These are phyloP conservation scores for Cossypha caffra DNA, from an alignment of 2,797 vertebrate species.

Conservation along the genomic window DNA sequence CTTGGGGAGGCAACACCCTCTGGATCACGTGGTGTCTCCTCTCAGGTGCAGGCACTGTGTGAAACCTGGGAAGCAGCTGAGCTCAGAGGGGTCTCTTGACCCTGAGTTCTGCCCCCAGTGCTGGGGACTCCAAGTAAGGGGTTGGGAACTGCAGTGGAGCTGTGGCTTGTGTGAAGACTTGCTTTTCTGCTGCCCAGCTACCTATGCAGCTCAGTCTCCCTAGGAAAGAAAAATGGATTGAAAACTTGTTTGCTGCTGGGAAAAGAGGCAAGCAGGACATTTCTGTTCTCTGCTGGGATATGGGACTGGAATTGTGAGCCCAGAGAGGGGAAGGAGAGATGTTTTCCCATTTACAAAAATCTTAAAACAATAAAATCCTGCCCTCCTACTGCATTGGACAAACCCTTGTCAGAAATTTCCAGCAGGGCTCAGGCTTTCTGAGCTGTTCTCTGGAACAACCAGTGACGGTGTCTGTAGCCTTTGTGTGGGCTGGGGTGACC, in stretches of 20 bases:
- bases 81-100: fast-evolving
- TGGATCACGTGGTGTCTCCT: background rate
- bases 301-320: background rate
- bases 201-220: background rate
- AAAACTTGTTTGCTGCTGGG: background rate
- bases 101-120: fast-evolving
- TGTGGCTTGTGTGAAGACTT: fast-evolving
- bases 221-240: background rate
- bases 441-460: background rate
- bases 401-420: background rate
- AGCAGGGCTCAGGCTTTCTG: fast-evolving
- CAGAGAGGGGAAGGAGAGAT: background rate
- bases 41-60: background rate
- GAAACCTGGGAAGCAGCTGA: background rate
- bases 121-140: background rate
- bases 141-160: background rate
- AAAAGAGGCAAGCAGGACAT: background rate
- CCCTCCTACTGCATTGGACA: background rate
- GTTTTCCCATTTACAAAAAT: background rate
- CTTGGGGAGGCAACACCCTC: conserved; percentile 3
- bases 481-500: background rate
- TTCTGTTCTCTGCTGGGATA: fast-evolving
- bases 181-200: background rate
- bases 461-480: fast-evolving
- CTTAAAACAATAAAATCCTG: background rate